Percentiles rank a stretch among this genome's conserved stretches.
phyloP scores from a whole-genome alignment of 2,888 invertebrate genomes.

The Allacma fusca region DNA sequence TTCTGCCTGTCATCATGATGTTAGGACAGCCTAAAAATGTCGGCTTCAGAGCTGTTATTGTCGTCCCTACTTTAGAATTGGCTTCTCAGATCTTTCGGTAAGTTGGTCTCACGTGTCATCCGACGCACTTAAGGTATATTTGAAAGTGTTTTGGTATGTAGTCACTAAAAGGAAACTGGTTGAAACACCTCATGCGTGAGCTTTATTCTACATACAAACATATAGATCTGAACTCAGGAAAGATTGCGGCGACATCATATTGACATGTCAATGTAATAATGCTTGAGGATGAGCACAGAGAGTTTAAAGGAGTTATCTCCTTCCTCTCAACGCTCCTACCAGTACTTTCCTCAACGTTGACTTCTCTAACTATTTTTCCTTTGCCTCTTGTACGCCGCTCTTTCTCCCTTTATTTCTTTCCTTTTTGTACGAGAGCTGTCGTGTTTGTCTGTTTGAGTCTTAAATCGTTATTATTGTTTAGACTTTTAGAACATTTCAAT shows the following conservation, averaged over 20 bases:
- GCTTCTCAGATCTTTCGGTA: conserved; percentile 83
- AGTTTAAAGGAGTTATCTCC: conserved; percentile 11
- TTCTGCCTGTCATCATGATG: conserved; percentile 84
- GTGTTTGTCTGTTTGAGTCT: conserved; percentile 10
- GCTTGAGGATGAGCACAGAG: conserved; percentile 9
- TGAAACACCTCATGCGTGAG: too few species aligned
- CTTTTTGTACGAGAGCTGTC: not conserved
- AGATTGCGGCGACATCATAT: conserved; percentile 4
- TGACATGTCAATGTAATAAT: conserved; percentile 22
- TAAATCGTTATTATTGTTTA: not conserved
- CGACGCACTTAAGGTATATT: not conserved
- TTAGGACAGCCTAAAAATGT: conserved; percentile 74
- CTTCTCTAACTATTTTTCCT: not conserved
- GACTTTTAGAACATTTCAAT: conserved; percentile 5
- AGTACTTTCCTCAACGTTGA: too few species aligned
- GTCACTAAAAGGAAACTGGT: too few species aligned
- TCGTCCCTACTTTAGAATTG: conserved; percentile 93
- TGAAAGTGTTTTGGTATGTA: not conserved
- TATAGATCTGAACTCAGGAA: too few species aligned
- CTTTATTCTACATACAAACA: too few species aligned
- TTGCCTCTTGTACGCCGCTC: not conserved
- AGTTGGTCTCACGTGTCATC: not conserved
- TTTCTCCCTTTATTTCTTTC: not conserved
- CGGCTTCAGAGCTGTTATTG: conserved; percentile 85
- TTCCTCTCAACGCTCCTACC: not conserved